Percentiles rank a stretch among this genome's conserved stretches.
phyloP scores from a whole-genome alignment of 2,888 invertebrate genomes.

The Cosmopolites sordidus region DNA sequence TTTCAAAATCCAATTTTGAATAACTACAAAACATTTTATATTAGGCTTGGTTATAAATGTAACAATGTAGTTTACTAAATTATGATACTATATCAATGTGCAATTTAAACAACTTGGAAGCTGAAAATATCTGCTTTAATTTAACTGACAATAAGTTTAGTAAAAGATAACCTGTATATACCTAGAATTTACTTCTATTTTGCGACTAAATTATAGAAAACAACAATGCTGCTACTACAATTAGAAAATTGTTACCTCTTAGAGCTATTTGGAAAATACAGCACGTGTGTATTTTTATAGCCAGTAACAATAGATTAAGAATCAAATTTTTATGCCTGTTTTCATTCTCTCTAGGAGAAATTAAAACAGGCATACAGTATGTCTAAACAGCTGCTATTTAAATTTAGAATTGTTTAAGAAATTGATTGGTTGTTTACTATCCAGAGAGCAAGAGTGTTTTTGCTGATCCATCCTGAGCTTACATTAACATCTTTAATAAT shows the following conservation, averaged over 20 bases:
- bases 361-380: background rate
- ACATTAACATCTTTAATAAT: slow-evolving; percentile 13
- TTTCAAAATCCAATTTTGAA: no score
- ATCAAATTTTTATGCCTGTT: background rate
- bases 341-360: background rate
- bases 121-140: slow-evolving; percentile 24
- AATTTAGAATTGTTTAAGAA: background rate
- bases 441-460: slow-evolving; percentile 7
- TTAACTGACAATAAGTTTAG: slow-evolving; percentile 23
- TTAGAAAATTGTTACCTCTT: background rate
- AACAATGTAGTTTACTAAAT: no score
- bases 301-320: background rate
- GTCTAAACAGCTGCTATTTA: background rate
- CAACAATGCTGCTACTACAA: background rate
- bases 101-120: background rate
- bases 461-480: slow-evolving; percentile 23
- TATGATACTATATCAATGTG: background rate
- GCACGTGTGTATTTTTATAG: slow-evolving; percentile 19
- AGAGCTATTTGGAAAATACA: slow-evolving; percentile 12
- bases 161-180: slow-evolving; percentile 21
- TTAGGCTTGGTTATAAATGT: no score
- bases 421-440: background rate
- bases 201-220: slow-evolving; percentile 4
- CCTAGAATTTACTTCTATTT: slow-evolving; percentile 16
- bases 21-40: no score